Evolutionary conservation across 2,113 vertebrate genomes (phyloP), one percentile per base, ranked within the genome.

Genomic region (Hystrix cristata): DNA sequence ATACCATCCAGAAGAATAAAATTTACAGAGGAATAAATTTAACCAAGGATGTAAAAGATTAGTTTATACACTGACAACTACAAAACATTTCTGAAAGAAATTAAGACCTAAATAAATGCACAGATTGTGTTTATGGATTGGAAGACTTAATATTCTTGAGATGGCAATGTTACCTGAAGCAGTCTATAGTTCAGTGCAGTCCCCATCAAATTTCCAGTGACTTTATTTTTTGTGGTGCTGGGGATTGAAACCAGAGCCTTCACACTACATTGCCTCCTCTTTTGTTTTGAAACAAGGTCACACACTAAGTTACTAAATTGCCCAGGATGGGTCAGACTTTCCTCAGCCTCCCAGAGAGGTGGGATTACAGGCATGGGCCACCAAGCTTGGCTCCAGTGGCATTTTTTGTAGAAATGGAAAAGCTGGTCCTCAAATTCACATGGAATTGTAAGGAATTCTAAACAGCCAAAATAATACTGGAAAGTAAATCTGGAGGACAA

Each of bases 21-120:
- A 80, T 97, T 55, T 79, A 72, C 38, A 23, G 86, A 90, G 64
- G 57, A 92, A 94, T 92, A 97, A 96, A 84, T 80, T 90, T 96
- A 95, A 90, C 48, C 31, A 90, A 88, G 38, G 27, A 67, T 18
- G 25, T 76, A 48, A 91, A 90, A 95, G 10, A 94, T 78, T 78
- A 78, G 51, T 46, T 82, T 95, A 29, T 64, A n/a, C 10, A 62
- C 25, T 90, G 84, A 87, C 91, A 78, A 71, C 57, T 57, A 76
- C 1, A 72, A 89, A 91, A 94, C 27, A 71, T 46, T 94, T 16
- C 57, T 95, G 87, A 95, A 87, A 83, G 48, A 94, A 95, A 29
- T 79, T 53, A 80, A 57, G 16, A 81, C 43, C 53, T 76, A 95
- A 84, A 86, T 78, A 86, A 92, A 79, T 46, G 19, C 79, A 88